Evolutionary conservation across 2,797 vertebrate species (phyloP), one percentile per base, ranked within the genome.

Genomic region (Strix occidentalis): DNA sequence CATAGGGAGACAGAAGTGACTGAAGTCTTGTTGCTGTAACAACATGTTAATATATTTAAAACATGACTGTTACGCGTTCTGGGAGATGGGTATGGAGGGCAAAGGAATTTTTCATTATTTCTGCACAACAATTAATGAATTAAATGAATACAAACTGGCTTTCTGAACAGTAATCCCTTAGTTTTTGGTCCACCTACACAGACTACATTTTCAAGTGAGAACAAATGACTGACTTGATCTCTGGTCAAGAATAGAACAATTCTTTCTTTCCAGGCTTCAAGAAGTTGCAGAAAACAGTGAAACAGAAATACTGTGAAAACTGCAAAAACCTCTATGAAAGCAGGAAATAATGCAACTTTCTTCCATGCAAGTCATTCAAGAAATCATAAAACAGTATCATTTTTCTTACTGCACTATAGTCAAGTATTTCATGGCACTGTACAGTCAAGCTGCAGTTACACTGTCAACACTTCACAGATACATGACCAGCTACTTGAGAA

Each of bases 121-220:
- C 68, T 75, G 39, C 53, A 81, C 8, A 89, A 76, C 8, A 66
- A 10, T 24, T 50, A 85, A 89, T 51, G 35, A 88, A 69, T 83
- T 64, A 78, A 92, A 17, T 57, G 35, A 90, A 37, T 39, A 81
- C 29, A 63, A 91, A 54, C 35, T 89, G 35, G 51, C 53, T 65
- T 91, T 74, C 45, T 86, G 76, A 83, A 84, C 70, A 90, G 83
- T 10, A 94, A 85, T 45, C 8, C 28, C 13, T 79, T 18, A 37
- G 64, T 54, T 85, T 87, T 71, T 31, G 16, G 53, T 60, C 66
- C 53, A 75, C 89, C 91, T 87, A 95, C 84, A 77, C n/a, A 74
- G 57, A 70, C n/a, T 66, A 57, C 41, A 80, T 94, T 91, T 92
- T 83, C 60, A 88, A 91, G 19, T 11, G 19, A 72, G 58, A 89